A percentile compares a stretch with the other conserved stretches of the same genome.
phyloP scores from a whole-genome alignment of 2,113 vertebrate species.

The Centropus bengalensis region DNA sequence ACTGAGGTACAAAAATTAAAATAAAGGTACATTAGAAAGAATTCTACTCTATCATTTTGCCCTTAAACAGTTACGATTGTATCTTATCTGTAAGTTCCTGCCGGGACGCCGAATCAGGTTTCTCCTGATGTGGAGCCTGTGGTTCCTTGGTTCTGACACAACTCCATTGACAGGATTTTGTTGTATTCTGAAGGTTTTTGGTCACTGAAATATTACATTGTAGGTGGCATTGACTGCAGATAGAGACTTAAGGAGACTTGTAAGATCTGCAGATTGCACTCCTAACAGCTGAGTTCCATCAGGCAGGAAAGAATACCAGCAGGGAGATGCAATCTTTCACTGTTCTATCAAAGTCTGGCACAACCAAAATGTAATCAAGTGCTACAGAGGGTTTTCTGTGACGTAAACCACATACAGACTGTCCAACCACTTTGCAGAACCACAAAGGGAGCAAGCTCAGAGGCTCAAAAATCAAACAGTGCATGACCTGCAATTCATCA shows the following conservation, averaged over 20 bases:
- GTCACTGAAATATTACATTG: neutral
- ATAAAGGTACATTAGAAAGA: neutral
- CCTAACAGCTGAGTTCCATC: too few species aligned
- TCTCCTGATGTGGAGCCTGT: neutral
- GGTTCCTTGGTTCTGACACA: neutral
- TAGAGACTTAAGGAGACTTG: neutral
- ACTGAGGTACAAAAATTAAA: neutral
- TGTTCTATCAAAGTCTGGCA: neutral
- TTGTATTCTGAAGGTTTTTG: rapidly evolving
- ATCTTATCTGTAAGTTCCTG: neutral
- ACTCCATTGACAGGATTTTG: rapidly evolving
- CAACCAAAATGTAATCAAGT: neutral
- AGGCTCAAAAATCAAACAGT: neutral
- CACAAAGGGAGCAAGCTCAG: neutral
- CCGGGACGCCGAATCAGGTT: neutral
- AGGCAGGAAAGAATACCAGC: neutral
- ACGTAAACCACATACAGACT: neutral
- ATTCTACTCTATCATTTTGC: neutral
- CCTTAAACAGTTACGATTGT: neutral
- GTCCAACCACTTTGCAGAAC: neutral
- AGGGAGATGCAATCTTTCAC: rapidly evolving
- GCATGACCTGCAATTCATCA: neutral
- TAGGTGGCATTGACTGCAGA: neutral
- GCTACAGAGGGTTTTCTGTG: neutral
- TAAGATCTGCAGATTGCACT: rapidly evolving